Base-by-base conservation (phyloP, 2,113 vertebrate genomes). In the Theropithecus gelada region DNA sequence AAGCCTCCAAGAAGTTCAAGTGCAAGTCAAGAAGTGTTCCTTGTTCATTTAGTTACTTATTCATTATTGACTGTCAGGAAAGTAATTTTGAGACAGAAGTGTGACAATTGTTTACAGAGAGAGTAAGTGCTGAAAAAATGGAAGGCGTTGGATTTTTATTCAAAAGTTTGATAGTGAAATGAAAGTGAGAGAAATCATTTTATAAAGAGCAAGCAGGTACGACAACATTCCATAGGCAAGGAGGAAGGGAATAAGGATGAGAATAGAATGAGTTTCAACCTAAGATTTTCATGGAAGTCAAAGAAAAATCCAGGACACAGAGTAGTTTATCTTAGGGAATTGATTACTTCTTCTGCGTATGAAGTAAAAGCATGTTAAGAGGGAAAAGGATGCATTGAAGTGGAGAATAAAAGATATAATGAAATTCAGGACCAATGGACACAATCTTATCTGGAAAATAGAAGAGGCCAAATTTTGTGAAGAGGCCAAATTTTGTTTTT, bases 161-260 rank as follows among this genome's bases (percentile, higher is more conserved):
- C 6, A 79, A 48, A 90, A 94, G 23, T 79, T 83, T 83, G 6
- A 8, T n/a, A 40, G 7, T 88, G 10, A 79, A 83, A 83, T 96
- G 10, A 94, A 91, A 93, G n/a, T 48, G 32, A 94, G 18, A 90
- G 27, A 85, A 95, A 83, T 43, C 83, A 25, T 23, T 61, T 86
- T 52, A n/a, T 45, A 50, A 90, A 87, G 17, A 59, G 11, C 6
- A 59, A 32, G 8, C 23, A 92, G 27, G n/a, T 43, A 70, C 2
- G n/a, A 52, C 32, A 61, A 22, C 11, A 66, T 72, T 78, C 50
- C 72, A 70, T 88, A 91, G 40, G 25, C 27, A 72, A 94, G 12
- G 40, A 38, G 16, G 11, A 86, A 81, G 23, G 18, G 14, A 2
- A 2, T 14, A 61, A 48, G 17, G 45, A 25, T 66, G 23, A 64